A percentile compares a stretch with the other conserved stretches of the same genome.
Conservation (phyloP, 1,140 invertebrate genomes). For the Panagrolaimus sp. region DNA sequence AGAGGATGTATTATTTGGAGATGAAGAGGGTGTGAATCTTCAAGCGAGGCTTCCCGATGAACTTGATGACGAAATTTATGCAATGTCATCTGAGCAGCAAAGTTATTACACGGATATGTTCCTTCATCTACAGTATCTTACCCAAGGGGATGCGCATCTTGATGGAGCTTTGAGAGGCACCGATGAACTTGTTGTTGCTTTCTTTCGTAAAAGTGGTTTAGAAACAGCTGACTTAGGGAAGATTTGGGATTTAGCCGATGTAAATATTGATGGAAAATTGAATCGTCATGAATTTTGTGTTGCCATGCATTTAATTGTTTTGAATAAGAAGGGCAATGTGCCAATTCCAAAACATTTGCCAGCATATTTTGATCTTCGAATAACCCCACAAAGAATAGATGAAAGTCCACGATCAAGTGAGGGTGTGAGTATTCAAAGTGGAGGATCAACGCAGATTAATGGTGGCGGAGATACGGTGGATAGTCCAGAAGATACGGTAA, state of each 20-base stretch:
- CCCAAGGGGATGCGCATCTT: not conserved
- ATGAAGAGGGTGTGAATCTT: not conserved
- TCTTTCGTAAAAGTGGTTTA: slow-evolving; percentile 19
- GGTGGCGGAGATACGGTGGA: too few species aligned
- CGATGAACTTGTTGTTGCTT: slow-evolving; percentile 9
- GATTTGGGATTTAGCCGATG: slow-evolving; percentile 90
- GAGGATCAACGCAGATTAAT: too few species aligned
- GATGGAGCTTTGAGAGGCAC: slow-evolving; percentile 14
- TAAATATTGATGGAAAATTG: slow-evolving; percentile 86
- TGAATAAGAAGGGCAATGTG: slow-evolving; percentile 11
- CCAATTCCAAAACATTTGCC: slow-evolving; percentile 14
- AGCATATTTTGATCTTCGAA: slow-evolving; percentile 13
- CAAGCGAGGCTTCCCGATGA: not conserved
- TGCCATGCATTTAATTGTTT: slow-evolving; percentile 86
- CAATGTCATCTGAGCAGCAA: slow-evolving; percentile 8
- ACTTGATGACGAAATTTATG: slow-evolving; percentile 9
- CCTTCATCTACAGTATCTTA: slow-evolving; percentile 16
- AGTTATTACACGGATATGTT: slow-evolving; percentile 14
- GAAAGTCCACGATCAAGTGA: not conserved
- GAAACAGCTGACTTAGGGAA: slow-evolving; percentile 7
- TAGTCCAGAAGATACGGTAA: not conserved
- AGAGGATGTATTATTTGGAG: slow-evolving; percentile 1
- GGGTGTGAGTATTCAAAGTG: too few species aligned
- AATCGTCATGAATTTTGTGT: slow-evolving; percentile 95
- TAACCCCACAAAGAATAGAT: not conserved